Conservation (phyloP, 2,113 vertebrate species). For the Dasyprocta punctata region DNA sequence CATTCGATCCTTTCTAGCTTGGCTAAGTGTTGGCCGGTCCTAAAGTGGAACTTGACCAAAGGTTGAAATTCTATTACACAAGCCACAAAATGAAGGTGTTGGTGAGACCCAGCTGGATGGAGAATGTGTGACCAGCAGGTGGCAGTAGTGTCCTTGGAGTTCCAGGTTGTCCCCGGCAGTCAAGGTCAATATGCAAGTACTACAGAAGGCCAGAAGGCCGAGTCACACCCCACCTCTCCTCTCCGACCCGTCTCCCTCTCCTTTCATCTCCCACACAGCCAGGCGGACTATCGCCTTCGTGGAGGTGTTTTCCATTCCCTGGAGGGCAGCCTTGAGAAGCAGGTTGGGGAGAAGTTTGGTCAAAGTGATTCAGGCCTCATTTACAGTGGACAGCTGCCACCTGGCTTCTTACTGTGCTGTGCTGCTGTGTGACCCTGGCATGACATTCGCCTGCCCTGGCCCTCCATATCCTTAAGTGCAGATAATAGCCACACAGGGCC, state of each 20-base stretch:
- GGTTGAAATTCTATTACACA: not conserved
- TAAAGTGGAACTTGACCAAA: not conserved
- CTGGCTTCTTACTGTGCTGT: not conserved
- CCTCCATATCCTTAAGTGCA: not conserved
- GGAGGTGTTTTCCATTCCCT: not conserved
- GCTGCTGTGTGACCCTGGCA: not conserved
- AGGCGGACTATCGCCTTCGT: no score
- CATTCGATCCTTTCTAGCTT: not conserved
- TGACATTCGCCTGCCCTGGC: not conserved
- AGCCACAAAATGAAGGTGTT: no score
- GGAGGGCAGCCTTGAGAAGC: not conserved
- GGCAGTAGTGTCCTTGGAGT: constrained; percentile 74
- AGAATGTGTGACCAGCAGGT: constrained; percentile 76
- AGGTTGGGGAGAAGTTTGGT: not conserved
- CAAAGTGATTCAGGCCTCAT: not conserved
- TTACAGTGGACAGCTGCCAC: not conserved
- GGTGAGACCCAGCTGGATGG: not conserved
- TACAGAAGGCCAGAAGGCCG: rapidly evolving
- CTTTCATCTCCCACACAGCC: not conserved
- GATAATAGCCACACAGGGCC: not conserved
- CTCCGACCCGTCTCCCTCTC: not conserved
- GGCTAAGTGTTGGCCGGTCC: not conserved
- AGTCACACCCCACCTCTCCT: not conserved
- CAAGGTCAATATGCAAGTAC: rapidly evolving
- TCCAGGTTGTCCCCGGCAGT: not conserved